Evolutionary conservation across 1,140 invertebrate genomes (phyloP).

Genomic region (Hylaeus volcanicus): DNA sequence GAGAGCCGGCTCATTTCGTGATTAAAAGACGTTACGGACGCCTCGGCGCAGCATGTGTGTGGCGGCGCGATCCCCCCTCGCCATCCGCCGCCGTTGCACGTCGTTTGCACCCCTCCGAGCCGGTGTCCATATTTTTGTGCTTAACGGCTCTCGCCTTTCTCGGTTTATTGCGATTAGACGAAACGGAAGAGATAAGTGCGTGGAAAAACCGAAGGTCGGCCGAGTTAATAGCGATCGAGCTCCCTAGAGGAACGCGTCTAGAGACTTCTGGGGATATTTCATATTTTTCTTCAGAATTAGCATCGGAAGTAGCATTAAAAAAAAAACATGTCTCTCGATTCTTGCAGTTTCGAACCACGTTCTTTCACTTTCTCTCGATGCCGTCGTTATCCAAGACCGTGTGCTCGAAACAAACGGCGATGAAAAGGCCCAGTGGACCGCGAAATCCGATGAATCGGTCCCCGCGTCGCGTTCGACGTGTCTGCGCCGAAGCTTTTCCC

Average conservation of each 20-base stretch:
- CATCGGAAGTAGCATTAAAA: no score
- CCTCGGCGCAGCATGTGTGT: slow-evolving; percentile 77
- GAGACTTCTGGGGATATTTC: neutral
- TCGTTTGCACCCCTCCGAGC: slow-evolving; percentile 33
- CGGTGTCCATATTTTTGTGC: slow-evolving; percentile 75
- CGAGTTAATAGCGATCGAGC: neutral
- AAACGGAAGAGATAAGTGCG: slow-evolving; percentile 31
- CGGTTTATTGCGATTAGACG: slow-evolving; percentile 73
- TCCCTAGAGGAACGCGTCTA: no score
- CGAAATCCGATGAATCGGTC: no score
- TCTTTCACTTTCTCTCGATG: no score
- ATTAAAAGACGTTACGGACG: slow-evolving; percentile 80
- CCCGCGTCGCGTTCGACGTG: neutral
- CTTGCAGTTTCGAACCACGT: no score
- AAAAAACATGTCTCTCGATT: no score
- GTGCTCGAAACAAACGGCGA: no score
- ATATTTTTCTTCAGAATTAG: no score
- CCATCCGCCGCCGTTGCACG: slow-evolving; percentile 17
- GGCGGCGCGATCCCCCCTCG: slow-evolving; percentile 61
- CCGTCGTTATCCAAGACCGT: no score
- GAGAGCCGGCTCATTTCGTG: slow-evolving; percentile 77
- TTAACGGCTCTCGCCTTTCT: slow-evolving; percentile 76
- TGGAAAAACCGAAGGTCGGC: neutral
- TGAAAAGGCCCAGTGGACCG: no score
- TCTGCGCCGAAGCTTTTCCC: neutral